Evolutionary conservation across 2,797 vertebrate genomes (phyloP).

Genomic region (Argya squamiceps): DNA sequence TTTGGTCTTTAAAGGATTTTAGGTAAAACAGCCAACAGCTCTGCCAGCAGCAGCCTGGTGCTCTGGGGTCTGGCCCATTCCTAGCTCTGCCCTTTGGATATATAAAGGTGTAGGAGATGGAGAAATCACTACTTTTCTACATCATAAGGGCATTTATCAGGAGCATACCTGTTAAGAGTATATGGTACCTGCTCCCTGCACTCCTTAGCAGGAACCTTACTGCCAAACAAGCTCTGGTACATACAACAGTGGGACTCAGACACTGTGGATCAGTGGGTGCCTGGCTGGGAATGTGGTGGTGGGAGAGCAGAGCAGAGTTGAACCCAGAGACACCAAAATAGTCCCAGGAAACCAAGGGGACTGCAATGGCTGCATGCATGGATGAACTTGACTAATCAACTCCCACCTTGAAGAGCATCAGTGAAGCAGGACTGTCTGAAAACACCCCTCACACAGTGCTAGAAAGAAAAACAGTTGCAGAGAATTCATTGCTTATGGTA

Average conservation of each 20-base stretch:
- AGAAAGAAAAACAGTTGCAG: not conserved
- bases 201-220: not conserved
- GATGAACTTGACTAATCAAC: not conserved
- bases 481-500: not conserved
- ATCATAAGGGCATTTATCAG: not conserved
- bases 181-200: not conserved
- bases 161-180: not conserved
- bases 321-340: not conserved
- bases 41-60: not conserved
- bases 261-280: not conserved
- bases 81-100: not conserved
- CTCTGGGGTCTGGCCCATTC: not conserved
- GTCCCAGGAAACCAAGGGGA: not conserved
- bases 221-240: not conserved
- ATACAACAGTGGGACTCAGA: rapidly evolving
- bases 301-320: not conserved
- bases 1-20: not conserved
- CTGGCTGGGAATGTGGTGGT: not conserved
- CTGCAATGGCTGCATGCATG: not conserved
- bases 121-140: not conserved
- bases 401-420: not conserved
- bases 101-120: not conserved
- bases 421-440: not conserved
- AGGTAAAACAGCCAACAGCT: not conserved
- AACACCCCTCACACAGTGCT: not conserved